Evolutionary conservation across 2,113 vertebrate species (phyloP), one percentile per base, ranked within the genome.

Genomic region (Girardinichthys multiradiatus): DNA sequence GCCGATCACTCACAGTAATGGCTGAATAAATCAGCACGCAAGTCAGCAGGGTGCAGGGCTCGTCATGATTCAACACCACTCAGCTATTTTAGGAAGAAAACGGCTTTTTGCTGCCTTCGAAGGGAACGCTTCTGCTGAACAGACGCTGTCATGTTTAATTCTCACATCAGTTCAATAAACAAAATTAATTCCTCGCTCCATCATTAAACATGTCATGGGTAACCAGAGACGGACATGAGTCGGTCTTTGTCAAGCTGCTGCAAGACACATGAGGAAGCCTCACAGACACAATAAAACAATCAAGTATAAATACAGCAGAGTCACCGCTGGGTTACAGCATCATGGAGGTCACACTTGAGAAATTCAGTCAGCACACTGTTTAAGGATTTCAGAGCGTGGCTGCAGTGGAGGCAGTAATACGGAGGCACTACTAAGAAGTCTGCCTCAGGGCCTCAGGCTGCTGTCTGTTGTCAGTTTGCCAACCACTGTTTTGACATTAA

Each of bases 1-100:
- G 92, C 90, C 92, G 77, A 93, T 95, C 92, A 90, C 93, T 96
- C 95, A 94, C 84, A 84, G 92, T 95, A 93, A 95, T 95, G 94
- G 93, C 88, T 85, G 94, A 95, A 95, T 96, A 94, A 95, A 95
- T 96, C 94, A 95, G 92, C 17, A 66, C 79, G 82, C 74, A 84
- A 74, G 82, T 90, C 92, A 91, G 82, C 79, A 42, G 90, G 85
- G 77, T 92, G 93, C 93, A 87, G 90, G 88, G 74, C 78, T 74
- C n/a, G 57, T 77, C 45, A 21, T 21, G 4, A 62, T 75, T 83
- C 83, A 69, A 72, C 66, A 42, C 89, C 88, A 90, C 91, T 94
- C 90, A 82, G 91, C 93, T 95, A 85, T 94, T 95, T 92, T 68
- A 84, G 88, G 89, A 88, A 91, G 93, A 94, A 90, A 90, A 88